Conservation (phyloP, 2,888 invertebrate species). For the Andricus quercusramuli region DNA sequence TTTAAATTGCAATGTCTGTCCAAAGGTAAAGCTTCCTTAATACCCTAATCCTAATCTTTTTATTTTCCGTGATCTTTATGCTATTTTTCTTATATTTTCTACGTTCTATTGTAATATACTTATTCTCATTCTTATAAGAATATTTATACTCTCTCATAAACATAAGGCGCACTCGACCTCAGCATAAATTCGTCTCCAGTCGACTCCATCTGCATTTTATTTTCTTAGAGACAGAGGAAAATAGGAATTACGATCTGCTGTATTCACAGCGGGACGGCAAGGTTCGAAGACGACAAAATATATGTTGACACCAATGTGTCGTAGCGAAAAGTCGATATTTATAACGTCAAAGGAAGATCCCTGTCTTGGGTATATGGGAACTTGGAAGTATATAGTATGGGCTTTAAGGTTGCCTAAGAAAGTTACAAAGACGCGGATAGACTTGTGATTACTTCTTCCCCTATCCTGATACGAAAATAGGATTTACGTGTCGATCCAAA, state of each 20-base stretch:
- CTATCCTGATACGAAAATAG: conserved; percentile 2
- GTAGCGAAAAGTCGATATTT: conserved; percentile 16
- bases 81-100: background rate
- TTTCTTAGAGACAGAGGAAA: background rate
- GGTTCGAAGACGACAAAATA: conserved; percentile 22
- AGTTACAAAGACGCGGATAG: background rate
- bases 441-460: background rate
- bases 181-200: background rate
- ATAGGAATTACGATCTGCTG: conserved; percentile 2
- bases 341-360: conserved; percentile 5
- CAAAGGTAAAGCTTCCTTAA: background rate
- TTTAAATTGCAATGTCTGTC: too few species aligned
- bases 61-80: too few species aligned
- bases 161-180: background rate
- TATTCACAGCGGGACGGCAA: conserved; percentile 4
- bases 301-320: conserved; percentile 7
- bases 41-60: too few species aligned
- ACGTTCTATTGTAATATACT: background rate
- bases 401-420: conserved; percentile 3
- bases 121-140: background rate
- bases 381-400: background rate
- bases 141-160: background rate
- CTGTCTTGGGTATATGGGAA: background rate
- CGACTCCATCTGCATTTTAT: conserved; percentile 1
- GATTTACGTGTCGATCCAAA: conserved; percentile 26